Evolutionary conservation across 1,140 invertebrate species (phyloP).

Genomic region (Apis cerana): DNA sequence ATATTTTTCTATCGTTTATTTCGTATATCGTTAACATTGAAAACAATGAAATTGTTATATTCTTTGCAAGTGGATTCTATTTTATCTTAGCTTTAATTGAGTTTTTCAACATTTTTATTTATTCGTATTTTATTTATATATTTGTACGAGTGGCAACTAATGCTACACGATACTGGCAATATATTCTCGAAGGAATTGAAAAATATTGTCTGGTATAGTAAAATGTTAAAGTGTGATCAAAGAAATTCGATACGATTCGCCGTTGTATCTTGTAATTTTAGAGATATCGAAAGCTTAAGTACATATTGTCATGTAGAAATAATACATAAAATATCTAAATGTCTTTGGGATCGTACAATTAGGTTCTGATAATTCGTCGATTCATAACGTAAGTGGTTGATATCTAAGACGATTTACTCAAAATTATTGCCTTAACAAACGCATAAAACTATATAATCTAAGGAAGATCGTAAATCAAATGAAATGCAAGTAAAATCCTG

Average conservation of each 20-base stretch:
- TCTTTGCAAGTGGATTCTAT: no score
- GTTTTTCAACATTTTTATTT: no score
- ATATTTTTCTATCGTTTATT: background rate
- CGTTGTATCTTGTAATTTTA: no score
- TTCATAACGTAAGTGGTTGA: background rate
- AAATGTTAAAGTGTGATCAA: background rate
- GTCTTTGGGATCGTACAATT: background rate
- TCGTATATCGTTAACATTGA: background rate
- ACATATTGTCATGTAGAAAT: background rate
- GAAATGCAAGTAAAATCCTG: background rate
- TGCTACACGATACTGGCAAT: no score
- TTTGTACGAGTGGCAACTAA: no score
- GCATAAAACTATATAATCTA: background rate
- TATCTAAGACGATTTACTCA: background rate
- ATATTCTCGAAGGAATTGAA: background rate
- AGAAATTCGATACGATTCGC: background rate
- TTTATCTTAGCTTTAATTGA: no score
- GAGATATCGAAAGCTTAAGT: background rate
- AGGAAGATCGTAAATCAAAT: background rate
- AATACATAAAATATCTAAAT: background rate
- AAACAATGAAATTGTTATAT: background rate
- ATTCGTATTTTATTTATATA: no score
- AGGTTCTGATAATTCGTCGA: background rate
- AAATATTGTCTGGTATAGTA: background rate
- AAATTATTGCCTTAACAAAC: background rate